These are phyloP conservation scores for Polydrusus pterygomalis DNA, from an alignment of 2,888 invertebrate species.

Conservation along the genomic window DNA sequence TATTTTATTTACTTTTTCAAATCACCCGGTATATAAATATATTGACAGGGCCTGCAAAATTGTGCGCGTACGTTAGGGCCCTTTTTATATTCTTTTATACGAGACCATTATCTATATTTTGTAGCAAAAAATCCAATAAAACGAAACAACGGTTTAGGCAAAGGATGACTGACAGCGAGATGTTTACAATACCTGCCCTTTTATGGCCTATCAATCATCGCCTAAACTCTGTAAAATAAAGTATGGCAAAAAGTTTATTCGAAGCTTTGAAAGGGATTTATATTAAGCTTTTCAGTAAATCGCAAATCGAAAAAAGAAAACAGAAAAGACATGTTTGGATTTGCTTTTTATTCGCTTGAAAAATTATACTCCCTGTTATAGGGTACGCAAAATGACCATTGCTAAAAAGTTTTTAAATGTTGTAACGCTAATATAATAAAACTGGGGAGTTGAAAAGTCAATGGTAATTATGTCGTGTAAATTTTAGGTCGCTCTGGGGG, in stretches of 20 bases:
- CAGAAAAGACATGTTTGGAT: slow-evolving; percentile 19
- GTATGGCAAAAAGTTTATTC: slow-evolving; percentile 25
- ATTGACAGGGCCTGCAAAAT: too few species aligned
- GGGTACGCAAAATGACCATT: background rate
- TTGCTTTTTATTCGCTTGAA: slow-evolving; percentile 23
- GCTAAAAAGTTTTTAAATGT: too few species aligned
- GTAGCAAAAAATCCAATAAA: slow-evolving; percentile 26
- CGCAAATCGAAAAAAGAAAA: slow-evolving; percentile 22
- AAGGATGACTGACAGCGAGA: slow-evolving; percentile 28
- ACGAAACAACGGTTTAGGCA: slow-evolving; percentile 30
- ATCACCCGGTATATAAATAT: too few species aligned
- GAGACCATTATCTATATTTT: slow-evolving; percentile 15
- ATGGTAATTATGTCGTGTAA: too few species aligned
- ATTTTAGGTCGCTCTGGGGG: too few species aligned
- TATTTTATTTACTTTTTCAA: too few species aligned
- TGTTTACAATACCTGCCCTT: slow-evolving; percentile 44
- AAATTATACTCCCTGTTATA: slow-evolving; percentile 1
- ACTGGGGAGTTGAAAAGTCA: too few species aligned
- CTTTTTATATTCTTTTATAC: background rate
- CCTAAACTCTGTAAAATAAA: slow-evolving; percentile 28
- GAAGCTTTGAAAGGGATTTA: slow-evolving; percentile 15
- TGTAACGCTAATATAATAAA: too few species aligned
- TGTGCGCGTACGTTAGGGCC: too few species aligned
- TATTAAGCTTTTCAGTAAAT: slow-evolving; percentile 22
- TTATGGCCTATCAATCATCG: slow-evolving; percentile 42